Conservation (phyloP, 2,113 vertebrate species). For the Brachypteracias leptosomus region DNA sequence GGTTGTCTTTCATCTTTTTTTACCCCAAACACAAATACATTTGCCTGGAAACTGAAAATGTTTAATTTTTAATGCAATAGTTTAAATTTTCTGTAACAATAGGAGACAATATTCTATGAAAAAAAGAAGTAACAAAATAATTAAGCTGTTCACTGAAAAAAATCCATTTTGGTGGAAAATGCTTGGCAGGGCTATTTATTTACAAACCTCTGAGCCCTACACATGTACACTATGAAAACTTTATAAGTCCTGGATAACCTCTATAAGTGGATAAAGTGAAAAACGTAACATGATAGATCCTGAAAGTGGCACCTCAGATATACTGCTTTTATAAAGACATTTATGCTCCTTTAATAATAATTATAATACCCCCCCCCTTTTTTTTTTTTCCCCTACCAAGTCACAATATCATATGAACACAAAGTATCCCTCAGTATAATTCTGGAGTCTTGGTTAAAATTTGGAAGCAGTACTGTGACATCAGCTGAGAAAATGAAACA, state of each 20-base stretch:
- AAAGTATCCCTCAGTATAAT: not conserved
- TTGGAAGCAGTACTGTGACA: not conserved
- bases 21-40: not conserved
- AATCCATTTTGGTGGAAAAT: not conserved
- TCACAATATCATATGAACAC: not conserved
- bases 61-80: not conserved
- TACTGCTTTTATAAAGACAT: not conserved
- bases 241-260: not conserved
- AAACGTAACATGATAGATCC: not conserved
- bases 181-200: not conserved
- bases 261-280: not conserved
- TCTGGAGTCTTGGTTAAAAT: constrained; percentile 13
- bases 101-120: not conserved
- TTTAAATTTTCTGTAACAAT: not conserved
- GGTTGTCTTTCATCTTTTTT: not conserved
- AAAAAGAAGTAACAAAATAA: not conserved
- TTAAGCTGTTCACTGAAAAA: not conserved
- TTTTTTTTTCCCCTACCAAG: not conserved
- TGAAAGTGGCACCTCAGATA: not conserved
- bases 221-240: not conserved
- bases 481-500: constrained; percentile 13
- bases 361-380: not conserved
- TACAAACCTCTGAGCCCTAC: not conserved
- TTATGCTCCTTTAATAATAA: not conserved
- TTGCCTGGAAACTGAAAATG: not conserved